Percentiles rank a stretch among this genome's conserved stretches.
These are phyloP conservation scores for Sebastes jordani DNA, from an alignment of 2,797 vertebrate species.

Conservation along the genomic window DNA sequence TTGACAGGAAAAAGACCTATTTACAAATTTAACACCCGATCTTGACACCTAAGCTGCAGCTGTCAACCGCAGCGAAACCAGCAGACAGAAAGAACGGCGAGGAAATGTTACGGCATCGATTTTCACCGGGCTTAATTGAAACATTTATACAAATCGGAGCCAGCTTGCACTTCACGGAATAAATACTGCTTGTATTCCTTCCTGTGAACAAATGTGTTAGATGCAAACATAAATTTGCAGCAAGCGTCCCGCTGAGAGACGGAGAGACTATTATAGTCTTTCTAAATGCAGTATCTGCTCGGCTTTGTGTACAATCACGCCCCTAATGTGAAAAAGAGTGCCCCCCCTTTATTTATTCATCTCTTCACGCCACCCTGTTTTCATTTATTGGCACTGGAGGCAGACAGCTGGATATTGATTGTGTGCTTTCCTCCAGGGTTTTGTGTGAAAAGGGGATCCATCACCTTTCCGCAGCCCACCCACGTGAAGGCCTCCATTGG, in stretches of 20 bases:
- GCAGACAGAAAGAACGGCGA: conserved; percentile 3
- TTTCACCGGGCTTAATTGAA: conserved; percentile 58
- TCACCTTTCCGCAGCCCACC: conserved; percentile 58
- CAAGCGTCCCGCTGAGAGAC: conserved; percentile 48
- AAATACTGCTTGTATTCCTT: conserved; percentile 53
- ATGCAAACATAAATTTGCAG: conserved; percentile 63
- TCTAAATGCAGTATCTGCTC: conserved; percentile 55
- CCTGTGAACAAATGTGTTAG: conserved; percentile 48
- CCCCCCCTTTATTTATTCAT: conserved; percentile 64
- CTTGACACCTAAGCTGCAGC: conserved; percentile 51
- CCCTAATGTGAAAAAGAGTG: conserved; percentile 55
- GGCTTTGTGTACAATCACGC: conserved; percentile 35
- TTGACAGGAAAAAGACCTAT: conserved; percentile 62
- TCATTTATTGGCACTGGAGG: conserved; percentile 66
- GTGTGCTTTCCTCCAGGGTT: conserved; percentile 51
- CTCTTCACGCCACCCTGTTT: conserved; percentile 57
- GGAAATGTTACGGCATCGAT: conserved; percentile 49
- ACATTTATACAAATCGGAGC: conserved; percentile 57
- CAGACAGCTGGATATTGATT: conserved; percentile 72
- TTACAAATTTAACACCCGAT: conserved; percentile 61
- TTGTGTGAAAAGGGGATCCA: conserved; percentile 56
- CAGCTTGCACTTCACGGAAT: conserved; percentile 34
- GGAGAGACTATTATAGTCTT: conserved; percentile 51
- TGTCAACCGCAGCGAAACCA: conserved; percentile 37
- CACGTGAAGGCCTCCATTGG: conserved; percentile 34